Evolutionary conservation across 2,888 invertebrate genomes (phyloP).

Genomic region (Hartigia nigra): DNA sequence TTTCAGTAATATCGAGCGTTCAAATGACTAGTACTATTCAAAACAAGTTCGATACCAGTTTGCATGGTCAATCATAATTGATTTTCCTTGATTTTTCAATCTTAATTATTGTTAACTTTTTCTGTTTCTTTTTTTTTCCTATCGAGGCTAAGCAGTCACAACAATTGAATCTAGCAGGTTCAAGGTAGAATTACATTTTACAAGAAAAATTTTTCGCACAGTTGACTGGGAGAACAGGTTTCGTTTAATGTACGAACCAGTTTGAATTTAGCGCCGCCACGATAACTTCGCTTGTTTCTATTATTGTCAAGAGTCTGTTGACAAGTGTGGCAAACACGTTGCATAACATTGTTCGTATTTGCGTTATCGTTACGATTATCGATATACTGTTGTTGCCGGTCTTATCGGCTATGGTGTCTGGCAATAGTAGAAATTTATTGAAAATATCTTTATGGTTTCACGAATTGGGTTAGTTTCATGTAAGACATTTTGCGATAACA

Average conservation of each 20-base stretch:
- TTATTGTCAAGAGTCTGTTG: conserved; percentile 36
- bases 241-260: conserved; percentile 43
- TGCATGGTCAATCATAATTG: no score
- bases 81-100: no score
- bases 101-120: no score
- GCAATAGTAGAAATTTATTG: neutral
- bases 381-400: neutral
- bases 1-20: conserved; percentile 12
- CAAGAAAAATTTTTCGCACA: neutral
- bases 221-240: conserved; percentile 39
- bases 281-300: conserved; percentile 31
- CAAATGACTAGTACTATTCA: neutral
- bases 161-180: neutral
- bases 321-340: conserved; percentile 47
- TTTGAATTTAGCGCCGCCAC: conserved; percentile 25
- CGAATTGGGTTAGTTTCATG: neutral
- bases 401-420: neutral
- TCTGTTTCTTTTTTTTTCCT: neutral
- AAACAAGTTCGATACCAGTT: no score
- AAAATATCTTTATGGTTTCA: neutral
- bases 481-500: neutral
- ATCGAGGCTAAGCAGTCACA: neutral
- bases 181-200: neutral
- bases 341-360: conserved; percentile 42
- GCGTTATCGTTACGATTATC: neutral